Evolutionary conservation across 2,797 vertebrate species (phyloP).

Genomic region (Takifugu rubripes): DNA sequence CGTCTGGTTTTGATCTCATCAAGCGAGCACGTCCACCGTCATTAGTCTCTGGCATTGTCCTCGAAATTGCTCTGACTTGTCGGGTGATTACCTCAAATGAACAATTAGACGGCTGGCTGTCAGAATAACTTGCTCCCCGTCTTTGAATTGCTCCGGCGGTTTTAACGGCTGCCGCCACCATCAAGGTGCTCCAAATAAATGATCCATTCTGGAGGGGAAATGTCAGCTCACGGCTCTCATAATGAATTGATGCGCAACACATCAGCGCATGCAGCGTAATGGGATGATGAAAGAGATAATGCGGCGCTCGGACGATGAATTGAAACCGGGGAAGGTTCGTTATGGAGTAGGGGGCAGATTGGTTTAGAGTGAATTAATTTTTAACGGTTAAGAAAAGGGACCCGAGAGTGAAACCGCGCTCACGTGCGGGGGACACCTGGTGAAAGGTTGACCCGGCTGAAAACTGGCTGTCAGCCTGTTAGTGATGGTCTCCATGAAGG

Average conservation of each 20-base stretch:
- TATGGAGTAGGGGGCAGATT: slow-evolving; percentile 17
- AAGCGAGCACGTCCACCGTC: slow-evolving; percentile 62
- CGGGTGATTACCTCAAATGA: slow-evolving; percentile 77
- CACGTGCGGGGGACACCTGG: too few relatives aligned
- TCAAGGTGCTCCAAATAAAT: slow-evolving; percentile 69
- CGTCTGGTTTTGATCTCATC: slow-evolving; percentile 61
- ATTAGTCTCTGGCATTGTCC: slow-evolving; percentile 68
- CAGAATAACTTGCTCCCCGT: slow-evolving; percentile 64
- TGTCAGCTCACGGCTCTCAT: slow-evolving; percentile 59
- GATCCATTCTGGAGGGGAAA: slow-evolving; percentile 62
- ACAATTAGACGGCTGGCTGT: slow-evolving; percentile 75
- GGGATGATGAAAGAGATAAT: slow-evolving; percentile 45
- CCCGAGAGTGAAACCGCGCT: neutral
- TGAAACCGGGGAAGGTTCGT: slow-evolving; percentile 25
- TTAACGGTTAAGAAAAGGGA: neutral
- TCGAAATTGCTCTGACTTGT: slow-evolving; percentile 70
- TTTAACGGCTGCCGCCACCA: slow-evolving; percentile 55
- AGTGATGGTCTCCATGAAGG: too few relatives aligned
- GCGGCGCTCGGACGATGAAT: slow-evolving; percentile 32
- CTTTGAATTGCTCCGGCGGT: slow-evolving; percentile 51
- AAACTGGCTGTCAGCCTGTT: too few relatives aligned
- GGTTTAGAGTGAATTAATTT: neutral
- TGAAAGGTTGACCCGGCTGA: too few relatives aligned
- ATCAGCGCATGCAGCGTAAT: slow-evolving; percentile 30
- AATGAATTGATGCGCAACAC: slow-evolving; percentile 59